Base-by-base conservation (phyloP, 2,888 invertebrate species). In the Sturmia bella region DNA sequence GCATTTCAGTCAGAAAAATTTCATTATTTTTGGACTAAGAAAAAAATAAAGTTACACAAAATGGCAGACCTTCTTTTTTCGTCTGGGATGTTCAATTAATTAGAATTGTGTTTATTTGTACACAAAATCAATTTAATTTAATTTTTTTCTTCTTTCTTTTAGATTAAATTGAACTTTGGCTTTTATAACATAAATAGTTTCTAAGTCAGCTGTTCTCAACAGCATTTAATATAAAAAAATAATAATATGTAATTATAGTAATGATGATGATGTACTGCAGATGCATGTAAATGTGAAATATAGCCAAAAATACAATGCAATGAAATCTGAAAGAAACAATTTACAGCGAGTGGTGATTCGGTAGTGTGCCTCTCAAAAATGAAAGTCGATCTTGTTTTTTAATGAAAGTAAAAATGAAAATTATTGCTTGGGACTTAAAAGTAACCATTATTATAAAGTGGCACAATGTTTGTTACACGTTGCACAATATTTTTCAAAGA, bases 401-500 rank as follows among this genome's bases (percentile, higher is more conserved):
- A 72, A 64, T 57, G 17, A 52, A 66, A 19, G 41, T 59, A 0
- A 66, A n/a, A 52, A 52, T 15, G 5, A 39, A 70, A 59, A 19
- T 59, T 9, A 50, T 63, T 11, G n/a, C n/a, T n/a, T n/a, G 13
- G 5, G 37, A 74, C 66, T 75, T 81, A 83, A 78, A 84, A 81
- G 52, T 84, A 81, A 63, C 84, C 81, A 63, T 84, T 81, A 66
- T 87, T 85, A 57, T 87, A 86, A 52, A 87, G 87, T 86, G 90
- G 90, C 83, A 90, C 89, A 43, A 88, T 85, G 56, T 85, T 86
- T 82, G 87, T 85, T 80, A 91, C 88, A 86, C 88, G 88, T 80
- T 89, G 87, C 17, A 90, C 87, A 69, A 91, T 87, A 68, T 87
- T 85, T 75, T 88, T 87, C 4, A 92, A 85, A 52, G 88, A 89